A percentile compares a stretch with the other conserved stretches of the same genome.
Evolutionary conservation across 2,888 invertebrate species (phyloP).

Genomic region (Xanthia togata): DNA sequence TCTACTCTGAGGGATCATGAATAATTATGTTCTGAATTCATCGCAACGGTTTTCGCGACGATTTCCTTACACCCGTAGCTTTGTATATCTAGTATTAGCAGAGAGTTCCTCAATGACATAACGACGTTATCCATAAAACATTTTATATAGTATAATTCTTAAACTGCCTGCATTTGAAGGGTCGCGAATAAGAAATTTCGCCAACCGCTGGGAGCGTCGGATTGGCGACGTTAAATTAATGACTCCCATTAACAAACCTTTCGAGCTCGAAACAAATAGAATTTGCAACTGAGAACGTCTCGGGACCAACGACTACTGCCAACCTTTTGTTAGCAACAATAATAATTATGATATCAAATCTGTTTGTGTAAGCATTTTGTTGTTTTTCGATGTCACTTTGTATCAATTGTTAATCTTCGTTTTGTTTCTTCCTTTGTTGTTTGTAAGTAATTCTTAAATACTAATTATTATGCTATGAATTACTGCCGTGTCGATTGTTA

Average conservation of each 20-base stretch:
- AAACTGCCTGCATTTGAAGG: constrained; percentile 59
- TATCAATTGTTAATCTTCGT: constrained; percentile 25
- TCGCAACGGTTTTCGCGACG: no score
- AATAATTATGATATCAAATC: constrained; percentile 50
- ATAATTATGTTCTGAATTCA: neutral
- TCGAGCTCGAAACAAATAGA: constrained; percentile 75
- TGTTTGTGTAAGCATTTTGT: constrained; percentile 30
- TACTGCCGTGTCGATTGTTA: neutral
- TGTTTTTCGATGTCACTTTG: constrained; percentile 38
- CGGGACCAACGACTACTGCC: constrained; percentile 27
- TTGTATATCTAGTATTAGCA: constrained; percentile 6
- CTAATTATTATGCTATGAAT: constrained; percentile 2
- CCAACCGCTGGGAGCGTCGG: constrained; percentile 62
- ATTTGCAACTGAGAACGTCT: constrained; percentile 60
- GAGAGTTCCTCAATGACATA: constrained; percentile 20
- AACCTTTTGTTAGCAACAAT: constrained; percentile 52
- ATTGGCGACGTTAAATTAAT: constrained; percentile 76
- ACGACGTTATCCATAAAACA: constrained; percentile 15
- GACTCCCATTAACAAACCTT: constrained; percentile 74
- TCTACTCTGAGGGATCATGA: neutral
- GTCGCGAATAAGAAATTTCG: constrained; percentile 64
- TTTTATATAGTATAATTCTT: constrained; percentile 37
- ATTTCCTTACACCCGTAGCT: neutral
- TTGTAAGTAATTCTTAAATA: neutral
- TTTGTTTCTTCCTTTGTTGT: constrained; percentile 22